These are phyloP conservation scores for Gadus macrocephalus DNA, from an alignment of 2,113 vertebrate species.

Conservation along the genomic window DNA sequence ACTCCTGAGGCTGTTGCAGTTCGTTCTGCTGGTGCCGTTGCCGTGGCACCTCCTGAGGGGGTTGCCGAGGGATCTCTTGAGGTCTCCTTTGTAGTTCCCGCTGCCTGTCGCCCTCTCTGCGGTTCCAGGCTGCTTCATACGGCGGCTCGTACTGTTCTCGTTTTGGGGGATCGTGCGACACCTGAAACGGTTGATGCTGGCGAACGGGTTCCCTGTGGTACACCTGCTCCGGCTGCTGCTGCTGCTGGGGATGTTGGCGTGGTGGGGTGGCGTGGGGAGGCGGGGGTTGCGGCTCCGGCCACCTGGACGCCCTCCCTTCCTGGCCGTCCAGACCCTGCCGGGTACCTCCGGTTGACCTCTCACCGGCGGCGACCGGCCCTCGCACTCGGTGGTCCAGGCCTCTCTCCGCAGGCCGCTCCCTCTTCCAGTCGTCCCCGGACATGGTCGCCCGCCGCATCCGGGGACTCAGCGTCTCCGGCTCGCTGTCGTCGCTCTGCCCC, in stretches of 20 bases:
- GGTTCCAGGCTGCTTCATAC: conserved; percentile 15
- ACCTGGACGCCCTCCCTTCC: conserved; percentile 41
- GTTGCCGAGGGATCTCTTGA: neutral
- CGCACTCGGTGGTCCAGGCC: conserved; percentile 49
- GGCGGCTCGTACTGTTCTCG: neutral
- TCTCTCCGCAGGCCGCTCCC: conserved; percentile 40
- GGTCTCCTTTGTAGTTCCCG: neutral
- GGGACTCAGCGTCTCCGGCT: conserved; percentile 50
- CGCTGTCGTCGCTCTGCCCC: conserved; percentile 47
- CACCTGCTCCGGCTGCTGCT: conserved; percentile 30
- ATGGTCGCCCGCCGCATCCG: conserved; percentile 35
- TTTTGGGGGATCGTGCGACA: neutral
- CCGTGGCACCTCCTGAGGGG: conserved; percentile 19
- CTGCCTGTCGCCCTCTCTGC: conserved; percentile 26
- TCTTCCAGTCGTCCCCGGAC: conserved; percentile 50
- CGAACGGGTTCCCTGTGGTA: conserved; percentile 12
- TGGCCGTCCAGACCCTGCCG: conserved; percentile 28
- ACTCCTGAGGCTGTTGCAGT: conserved; percentile 13
- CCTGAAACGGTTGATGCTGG: conserved; percentile 2
- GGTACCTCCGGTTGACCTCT: conserved; percentile 22
- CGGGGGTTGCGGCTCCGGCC: conserved; percentile 13
- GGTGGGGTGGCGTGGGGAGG: conserved; percentile 8
- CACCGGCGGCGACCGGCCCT: conserved; percentile 30
- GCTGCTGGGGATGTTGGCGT: conserved; percentile 13
- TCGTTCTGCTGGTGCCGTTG: conserved; percentile 16